Percentiles rank a stretch among this genome's conserved stretches.
Evolutionary conservation across 2,113 vertebrate genomes (phyloP).

Genomic region (Colistium nudipinnis): DNA sequence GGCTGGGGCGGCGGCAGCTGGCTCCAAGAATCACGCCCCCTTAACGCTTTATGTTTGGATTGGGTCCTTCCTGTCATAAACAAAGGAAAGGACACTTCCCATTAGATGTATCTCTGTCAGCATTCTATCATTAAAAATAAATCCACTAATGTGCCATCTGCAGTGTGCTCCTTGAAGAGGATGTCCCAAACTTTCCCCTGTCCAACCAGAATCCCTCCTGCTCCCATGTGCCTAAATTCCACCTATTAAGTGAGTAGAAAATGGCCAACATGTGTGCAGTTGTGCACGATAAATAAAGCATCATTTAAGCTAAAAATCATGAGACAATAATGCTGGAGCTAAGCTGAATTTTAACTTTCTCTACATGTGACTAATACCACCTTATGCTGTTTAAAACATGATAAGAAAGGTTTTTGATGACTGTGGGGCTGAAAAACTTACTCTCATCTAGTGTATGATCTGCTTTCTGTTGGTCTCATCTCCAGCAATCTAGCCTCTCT

Average conservation of each 20-base stretch:
- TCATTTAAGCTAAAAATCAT: not conserved
- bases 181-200: not conserved
- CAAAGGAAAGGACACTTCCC: slow-evolving; percentile 48
- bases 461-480: slow-evolving; percentile 44
- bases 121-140: slow-evolving; percentile 41
- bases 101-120: slow-evolving; percentile 54
- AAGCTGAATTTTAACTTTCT: not conserved
- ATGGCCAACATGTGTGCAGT: not conserved
- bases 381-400: not conserved
- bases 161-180: not conserved
- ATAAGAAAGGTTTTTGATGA: slow-evolving; percentile 3
- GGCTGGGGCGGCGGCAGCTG: slow-evolving; percentile 44
- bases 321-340: not conserved
- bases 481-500: slow-evolving; percentile 59
- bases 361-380: not conserved
- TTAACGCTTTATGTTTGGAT: slow-evolving; percentile 59
- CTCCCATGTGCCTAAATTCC: not conserved
- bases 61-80: slow-evolving; percentile 65
- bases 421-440: slow-evolving; percentile 40
- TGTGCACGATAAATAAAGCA: slow-evolving; percentile 26
- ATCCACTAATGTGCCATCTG: slow-evolving; percentile 24
- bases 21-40: slow-evolving; percentile 66
- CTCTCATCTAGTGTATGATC: slow-evolving; percentile 44
- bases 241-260: not conserved
- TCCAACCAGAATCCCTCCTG: not conserved